Evolutionary conservation across 2,113 vertebrate genomes (phyloP).

Genomic region (Eidolon helvum): DNA sequence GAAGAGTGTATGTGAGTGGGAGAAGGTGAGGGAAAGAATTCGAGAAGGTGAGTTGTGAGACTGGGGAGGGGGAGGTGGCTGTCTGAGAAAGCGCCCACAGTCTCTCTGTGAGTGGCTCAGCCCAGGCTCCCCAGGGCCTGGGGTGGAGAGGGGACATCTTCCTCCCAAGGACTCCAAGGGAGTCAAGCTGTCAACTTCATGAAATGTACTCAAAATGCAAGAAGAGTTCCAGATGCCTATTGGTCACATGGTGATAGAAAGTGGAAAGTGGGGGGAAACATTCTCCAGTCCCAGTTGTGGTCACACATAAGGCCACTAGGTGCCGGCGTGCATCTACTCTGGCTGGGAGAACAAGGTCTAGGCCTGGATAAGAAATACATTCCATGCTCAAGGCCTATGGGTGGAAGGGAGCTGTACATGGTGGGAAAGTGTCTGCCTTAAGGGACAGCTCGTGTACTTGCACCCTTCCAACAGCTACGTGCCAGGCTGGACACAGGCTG

Average conservation of each 20-base stretch:
- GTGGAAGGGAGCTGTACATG: too few species aligned
- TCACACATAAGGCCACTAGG: neutral
- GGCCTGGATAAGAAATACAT: neutral
- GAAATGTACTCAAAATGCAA: neutral
- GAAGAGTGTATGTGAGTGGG: neutral
- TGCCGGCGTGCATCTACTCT: neutral
- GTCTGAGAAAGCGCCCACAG: neutral
- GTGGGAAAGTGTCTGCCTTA: neutral
- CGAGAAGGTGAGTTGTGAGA: neutral
- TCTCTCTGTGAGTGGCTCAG: neutral
- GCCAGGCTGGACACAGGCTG: rapidly evolving
- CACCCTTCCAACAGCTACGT: neutral
- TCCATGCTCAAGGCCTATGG: neutral
- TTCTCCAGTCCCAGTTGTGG: neutral
- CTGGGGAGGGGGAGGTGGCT: too few species aligned
- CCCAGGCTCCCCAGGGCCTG: neutral
- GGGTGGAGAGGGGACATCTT: neutral
- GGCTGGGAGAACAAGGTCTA: neutral
- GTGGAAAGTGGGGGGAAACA: neutral
- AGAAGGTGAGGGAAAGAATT: neutral
- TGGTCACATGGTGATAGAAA: neutral
- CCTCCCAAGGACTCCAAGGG: neutral
- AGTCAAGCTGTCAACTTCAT: neutral
- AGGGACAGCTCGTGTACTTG: neutral
- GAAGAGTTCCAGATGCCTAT: neutral